Evolutionary conservation across 2,797 vertebrate species (phyloP).

Genomic region (Tragelaphus eurycerus): DNA sequence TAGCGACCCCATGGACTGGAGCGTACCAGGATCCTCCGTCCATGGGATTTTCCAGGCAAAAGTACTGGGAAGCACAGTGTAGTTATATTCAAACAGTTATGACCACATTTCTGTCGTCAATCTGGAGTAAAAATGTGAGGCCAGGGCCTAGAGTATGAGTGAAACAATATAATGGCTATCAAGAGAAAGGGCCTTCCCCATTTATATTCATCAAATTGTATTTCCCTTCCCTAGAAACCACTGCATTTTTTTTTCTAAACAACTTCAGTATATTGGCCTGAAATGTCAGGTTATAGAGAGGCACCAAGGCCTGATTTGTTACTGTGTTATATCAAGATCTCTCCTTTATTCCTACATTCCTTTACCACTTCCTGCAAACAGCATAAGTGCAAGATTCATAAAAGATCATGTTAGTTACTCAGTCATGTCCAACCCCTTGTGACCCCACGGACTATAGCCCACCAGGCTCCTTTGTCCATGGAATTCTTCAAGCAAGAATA

Average conservation of each 20-base stretch:
- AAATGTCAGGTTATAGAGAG: background rate
- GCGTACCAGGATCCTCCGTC: no score
- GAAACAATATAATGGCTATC: background rate
- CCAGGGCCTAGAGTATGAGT: background rate
- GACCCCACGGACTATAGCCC: background rate
- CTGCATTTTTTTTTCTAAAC: background rate
- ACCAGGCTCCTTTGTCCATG: background rate
- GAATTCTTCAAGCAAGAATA: background rate
- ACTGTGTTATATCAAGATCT: background rate
- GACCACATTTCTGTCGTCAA: background rate
- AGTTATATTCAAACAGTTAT: background rate
- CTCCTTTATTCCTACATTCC: background rate
- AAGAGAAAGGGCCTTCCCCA: background rate
- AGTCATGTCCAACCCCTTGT: background rate
- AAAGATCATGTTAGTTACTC: background rate
- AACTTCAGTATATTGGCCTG: background rate
- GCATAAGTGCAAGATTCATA: background rate
- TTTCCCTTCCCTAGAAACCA: background rate
- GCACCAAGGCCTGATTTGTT: background rate
- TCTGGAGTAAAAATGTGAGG: conserved; percentile 9
- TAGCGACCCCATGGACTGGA: no score
- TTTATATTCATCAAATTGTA: background rate
- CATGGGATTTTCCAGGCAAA: no score
- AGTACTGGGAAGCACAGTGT: background rate
- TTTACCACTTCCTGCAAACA: background rate